Percentiles rank a stretch among this genome's conserved stretches.
phyloP scores from a whole-genome alignment of 2,113 vertebrate species.

The Narcine bancroftii region DNA sequence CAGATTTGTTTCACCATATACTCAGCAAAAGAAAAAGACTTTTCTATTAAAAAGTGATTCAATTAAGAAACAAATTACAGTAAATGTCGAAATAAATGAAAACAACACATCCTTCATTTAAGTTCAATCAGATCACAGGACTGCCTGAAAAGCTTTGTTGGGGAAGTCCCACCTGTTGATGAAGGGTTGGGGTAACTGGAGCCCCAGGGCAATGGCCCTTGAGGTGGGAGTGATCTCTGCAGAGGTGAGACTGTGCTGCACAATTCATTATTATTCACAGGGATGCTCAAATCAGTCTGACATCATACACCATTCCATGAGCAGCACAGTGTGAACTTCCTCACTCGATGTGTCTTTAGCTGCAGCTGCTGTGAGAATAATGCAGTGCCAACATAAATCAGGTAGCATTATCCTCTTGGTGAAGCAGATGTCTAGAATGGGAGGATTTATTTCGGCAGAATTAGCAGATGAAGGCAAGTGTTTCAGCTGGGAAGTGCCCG shows the following conservation, averaged over 20 bases:
- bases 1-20: not conserved
- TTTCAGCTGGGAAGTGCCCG: not conserved
- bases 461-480: constrained; percentile 12
- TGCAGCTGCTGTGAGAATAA: not conserved
- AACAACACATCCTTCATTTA: not conserved
- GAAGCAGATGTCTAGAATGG: not conserved
- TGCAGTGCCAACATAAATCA: not conserved
- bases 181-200: not conserved
- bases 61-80: not conserved
- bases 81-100: not conserved
- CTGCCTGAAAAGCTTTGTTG: not conserved
- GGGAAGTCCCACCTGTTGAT: not conserved
- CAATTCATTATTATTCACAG: not conserved
- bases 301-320: not conserved
- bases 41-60: not conserved
- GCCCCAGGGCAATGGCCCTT: not conserved
- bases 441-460: constrained; percentile 22
- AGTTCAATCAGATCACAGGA: not conserved
- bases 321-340: not conserved
- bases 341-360: not conserved
- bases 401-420: not conserved
- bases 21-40: not conserved
- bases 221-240: not conserved
- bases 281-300: constrained; percentile 21
- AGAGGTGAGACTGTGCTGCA: not conserved